phyloP scores from a whole-genome alignment of 1,140 invertebrate species.

The Panagrolaimus sp. region DNA sequence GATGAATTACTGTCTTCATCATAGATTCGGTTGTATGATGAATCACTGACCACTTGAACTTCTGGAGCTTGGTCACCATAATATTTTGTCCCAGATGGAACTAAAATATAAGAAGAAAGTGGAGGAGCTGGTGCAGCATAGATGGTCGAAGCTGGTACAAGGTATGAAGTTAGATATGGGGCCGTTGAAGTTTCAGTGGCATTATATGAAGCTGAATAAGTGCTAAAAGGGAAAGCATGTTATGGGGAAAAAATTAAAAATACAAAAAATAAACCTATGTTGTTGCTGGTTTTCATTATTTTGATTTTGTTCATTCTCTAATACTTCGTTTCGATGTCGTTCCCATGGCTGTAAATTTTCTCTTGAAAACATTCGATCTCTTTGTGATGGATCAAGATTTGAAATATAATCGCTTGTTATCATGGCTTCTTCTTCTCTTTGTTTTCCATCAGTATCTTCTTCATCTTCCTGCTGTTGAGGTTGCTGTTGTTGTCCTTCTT shows the following conservation, averaged over 20 bases:
- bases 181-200: too few relatives aligned
- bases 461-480: too few relatives aligned
- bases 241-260: not conserved
- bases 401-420: conserved; percentile 2
- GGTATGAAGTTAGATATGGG: too few relatives aligned
- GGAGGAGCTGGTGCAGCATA: not conserved
- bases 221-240: too few relatives aligned
- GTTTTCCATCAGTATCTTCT: not conserved
- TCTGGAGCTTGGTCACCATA: not conserved
- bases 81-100: not conserved
- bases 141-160: not conserved
- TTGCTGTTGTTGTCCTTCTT: too few relatives aligned
- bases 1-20: not conserved
- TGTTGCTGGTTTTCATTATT: not conserved
- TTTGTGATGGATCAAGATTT: not conserved
- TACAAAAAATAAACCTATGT: not conserved
- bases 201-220: not conserved
- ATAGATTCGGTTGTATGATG: too few relatives aligned
- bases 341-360: conserved; percentile 1
- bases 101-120: not conserved
- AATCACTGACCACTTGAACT: not conserved
- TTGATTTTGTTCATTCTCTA: not conserved
- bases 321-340: not conserved
- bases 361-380: not conserved
- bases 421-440: not conserved